These are phyloP conservation scores for Orthonychiurus folsomi DNA, from an alignment of 2,888 invertebrate genomes.

Conservation along the genomic window DNA sequence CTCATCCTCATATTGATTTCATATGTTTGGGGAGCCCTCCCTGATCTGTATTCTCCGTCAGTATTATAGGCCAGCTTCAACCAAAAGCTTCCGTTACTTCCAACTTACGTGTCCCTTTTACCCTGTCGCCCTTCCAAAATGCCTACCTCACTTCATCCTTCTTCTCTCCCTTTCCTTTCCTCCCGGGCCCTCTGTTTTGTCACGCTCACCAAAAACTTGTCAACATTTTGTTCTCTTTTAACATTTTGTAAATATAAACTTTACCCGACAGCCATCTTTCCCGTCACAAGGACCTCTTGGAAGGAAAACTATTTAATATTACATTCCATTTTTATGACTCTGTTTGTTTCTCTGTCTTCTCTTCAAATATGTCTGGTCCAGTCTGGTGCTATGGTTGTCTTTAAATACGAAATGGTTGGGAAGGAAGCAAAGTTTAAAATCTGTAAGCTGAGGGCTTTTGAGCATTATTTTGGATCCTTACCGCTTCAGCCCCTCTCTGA, in stretches of 20 bases:
- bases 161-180: not conserved
- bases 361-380: too few relatives aligned
- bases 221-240: too few relatives aligned
- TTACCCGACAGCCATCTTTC: too few relatives aligned
- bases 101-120: too few relatives aligned
- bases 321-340: too few relatives aligned
- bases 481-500: not conserved
- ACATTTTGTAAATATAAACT: too few relatives aligned
- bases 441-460: not conserved
- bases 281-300: too few relatives aligned
- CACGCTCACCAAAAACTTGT: not conserved
- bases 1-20: constrained; percentile 1
- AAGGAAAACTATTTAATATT: too few relatives aligned
- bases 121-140: not conserved
- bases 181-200: not conserved
- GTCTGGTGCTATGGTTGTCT: too few relatives aligned
- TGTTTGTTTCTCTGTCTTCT: too few relatives aligned
- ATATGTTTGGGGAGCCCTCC: not conserved
- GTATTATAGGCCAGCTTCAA: not conserved
- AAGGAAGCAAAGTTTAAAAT: not conserved
- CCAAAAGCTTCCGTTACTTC: not conserved
- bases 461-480: not conserved
- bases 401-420: not conserved
- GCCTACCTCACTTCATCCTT: not conserved
- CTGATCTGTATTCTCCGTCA: not conserved